Base-by-base conservation (phyloP, 2,113 vertebrate genomes). In the Sinocyclocheilus anshuiensis region DNA sequence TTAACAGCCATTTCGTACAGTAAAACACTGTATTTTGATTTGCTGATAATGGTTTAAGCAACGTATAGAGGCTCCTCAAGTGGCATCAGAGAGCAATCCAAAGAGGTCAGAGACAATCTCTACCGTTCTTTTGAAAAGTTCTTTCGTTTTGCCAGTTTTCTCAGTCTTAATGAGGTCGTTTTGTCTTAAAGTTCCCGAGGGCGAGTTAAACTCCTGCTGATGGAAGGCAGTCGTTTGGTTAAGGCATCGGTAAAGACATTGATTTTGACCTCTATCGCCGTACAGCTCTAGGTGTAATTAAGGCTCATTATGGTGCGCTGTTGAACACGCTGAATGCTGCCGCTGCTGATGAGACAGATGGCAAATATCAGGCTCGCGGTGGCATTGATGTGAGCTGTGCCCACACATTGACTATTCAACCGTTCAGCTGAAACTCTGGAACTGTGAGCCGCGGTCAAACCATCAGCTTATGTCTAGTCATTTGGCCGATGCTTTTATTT, bases 211-310 rank as follows among this genome's bases (percentile, higher is more conserved):
- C 24, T 26, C 63, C 4, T 1, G 80, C 24, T 69, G 11, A 82
- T 69, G 18, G 24, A 50, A 50, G 4, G 61, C 3, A 4, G 42
- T 42, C 33, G 0, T 63, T 69, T n/a, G 42, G 63, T 69, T 82
- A 50, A 69, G 26, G 45, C 80, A 53, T 82, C 24, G 8, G 61
- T 48, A 24, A 20, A 50, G 45, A 33, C 42, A 65, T 81, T 22
- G 26, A 29, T 69, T 22, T 50, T 82, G 80, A 50, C 80, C 42
- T 69, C 39, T 67, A 33, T 33, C 26, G 36, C 50, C 3, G 22
- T 16, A 61, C 78, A 80, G 55, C 78, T 63, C 57, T 63, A 61
- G 78, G 78, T 80, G 55, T 80, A 42, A 80, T 80, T 80, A 80
- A 61, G 33, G 29, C 57, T 81, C 42, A 67, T 81, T 48, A 77